phyloP scores from a whole-genome alignment of 2,888 invertebrate species.

The Coremacera marginata region DNA sequence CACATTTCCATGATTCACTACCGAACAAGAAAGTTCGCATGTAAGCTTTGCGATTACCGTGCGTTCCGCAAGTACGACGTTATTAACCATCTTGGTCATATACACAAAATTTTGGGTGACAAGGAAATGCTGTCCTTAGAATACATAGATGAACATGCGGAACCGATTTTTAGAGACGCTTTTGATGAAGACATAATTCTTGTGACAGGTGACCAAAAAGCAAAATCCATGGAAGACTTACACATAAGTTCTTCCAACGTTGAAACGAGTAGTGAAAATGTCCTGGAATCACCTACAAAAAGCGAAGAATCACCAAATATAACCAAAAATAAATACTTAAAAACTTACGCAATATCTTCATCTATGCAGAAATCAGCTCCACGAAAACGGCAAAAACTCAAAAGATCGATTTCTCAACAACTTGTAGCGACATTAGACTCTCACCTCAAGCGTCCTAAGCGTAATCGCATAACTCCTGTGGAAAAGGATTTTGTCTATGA shows the following conservation, averaged over 20 bases:
- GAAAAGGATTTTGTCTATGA: conserved; percentile 82
- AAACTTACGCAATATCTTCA: neutral
- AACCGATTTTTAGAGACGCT: conserved; percentile 63
- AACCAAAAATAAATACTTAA: neutral
- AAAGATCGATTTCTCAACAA: conserved; percentile 34
- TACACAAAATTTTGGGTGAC: conserved; percentile 74
- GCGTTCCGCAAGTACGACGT: conserved; percentile 77
- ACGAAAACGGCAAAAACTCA: conserved; percentile 38
- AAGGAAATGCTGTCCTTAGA: conserved; percentile 68
- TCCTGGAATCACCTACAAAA: neutral
- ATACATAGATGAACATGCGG: conserved; percentile 63
- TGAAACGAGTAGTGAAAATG: neutral
- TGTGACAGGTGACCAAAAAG: conserved; percentile 52
- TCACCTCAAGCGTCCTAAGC: conserved; percentile 71
- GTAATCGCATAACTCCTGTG: conserved; percentile 76
- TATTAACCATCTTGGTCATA: conserved; percentile 75
- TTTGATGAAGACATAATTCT: conserved; percentile 66
- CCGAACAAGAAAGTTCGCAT: conserved; percentile 76
- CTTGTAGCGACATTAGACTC: neutral
- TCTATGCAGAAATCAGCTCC: conserved; percentile 30
- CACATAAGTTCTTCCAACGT: neutral
- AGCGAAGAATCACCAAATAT: neutral
- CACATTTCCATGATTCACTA: conserved; percentile 69
- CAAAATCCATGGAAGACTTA: neutral
- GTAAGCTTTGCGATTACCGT: conserved; percentile 80